phyloP scores from a whole-genome alignment of 2,888 invertebrate genomes.

The Thera obeliscata region DNA sequence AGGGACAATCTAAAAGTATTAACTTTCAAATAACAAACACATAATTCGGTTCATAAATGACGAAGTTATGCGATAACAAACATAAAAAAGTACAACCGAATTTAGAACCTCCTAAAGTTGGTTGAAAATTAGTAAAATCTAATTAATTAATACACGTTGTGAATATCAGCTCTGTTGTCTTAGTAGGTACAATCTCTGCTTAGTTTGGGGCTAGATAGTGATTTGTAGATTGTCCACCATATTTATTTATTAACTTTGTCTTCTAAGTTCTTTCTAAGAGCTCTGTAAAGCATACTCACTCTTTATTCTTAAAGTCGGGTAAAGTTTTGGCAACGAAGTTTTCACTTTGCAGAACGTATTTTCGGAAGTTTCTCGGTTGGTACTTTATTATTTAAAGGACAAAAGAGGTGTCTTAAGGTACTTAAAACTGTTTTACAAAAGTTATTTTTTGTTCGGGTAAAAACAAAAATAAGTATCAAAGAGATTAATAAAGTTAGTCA shows the following conservation, averaged over 20 bases:
- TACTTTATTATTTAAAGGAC: conserved; percentile 13
- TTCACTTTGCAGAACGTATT: conserved; percentile 16
- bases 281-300: conserved; percentile 8
- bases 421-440: neutral
- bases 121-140: no score
- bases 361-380: conserved; percentile 5
- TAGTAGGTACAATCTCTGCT: no score
- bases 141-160: no score
- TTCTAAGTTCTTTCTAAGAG: conserved; percentile 10
- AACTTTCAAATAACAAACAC: no score
- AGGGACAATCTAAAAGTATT: no score
- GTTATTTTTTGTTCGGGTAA: neutral
- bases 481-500: neutral
- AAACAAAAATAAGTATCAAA: neutral
- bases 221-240: no score
- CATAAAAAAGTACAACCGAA: no score
- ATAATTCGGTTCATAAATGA: no score
- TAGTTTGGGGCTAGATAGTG: no score
- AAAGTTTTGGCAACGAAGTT: conserved; percentile 16
- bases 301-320: conserved; percentile 11
- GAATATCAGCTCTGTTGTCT: no score
- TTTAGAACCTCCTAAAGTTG: no score
- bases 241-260: conserved; percentile 4
- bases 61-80: no score
- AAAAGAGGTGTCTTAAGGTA: conserved; percentile 2